Percentiles rank a stretch among this genome's conserved stretches.
These are phyloP conservation scores for Petrocephalus sullivani DNA, from an alignment of 2,797 vertebrate genomes.

Conservation along the genomic window DNA sequence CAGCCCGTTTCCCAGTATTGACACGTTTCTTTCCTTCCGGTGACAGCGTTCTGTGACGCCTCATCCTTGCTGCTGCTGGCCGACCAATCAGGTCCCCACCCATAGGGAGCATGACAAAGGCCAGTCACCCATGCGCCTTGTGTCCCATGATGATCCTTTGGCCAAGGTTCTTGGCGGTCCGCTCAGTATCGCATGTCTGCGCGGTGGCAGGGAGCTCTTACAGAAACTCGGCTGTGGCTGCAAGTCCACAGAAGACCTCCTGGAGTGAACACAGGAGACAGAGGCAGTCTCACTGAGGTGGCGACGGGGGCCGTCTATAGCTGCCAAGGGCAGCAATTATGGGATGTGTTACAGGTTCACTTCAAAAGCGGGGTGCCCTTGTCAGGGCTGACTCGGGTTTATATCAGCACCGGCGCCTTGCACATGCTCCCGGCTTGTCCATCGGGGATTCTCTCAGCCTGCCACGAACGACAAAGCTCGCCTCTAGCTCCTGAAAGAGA, in stretches of 20 bases:
- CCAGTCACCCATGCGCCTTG: neutral
- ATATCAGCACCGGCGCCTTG: neutral
- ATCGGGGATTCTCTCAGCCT: neutral
- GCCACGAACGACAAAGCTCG: neutral
- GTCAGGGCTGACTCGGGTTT: neutral
- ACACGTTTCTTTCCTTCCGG: slow-evolving; percentile 35
- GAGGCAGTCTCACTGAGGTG: slow-evolving; percentile 13
- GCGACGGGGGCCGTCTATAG: neutral
- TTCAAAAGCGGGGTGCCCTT: neutral
- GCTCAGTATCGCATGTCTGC: neutral
- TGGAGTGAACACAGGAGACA: neutral
- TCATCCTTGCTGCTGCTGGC: neutral
- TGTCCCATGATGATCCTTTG: neutral
- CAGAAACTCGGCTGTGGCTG: neutral
- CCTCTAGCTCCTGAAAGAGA: neutral
- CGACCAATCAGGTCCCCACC: slow-evolving; percentile 39
- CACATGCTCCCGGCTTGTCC: neutral
- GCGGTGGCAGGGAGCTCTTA: neutral
- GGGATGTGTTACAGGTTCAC: slow-evolving; percentile 5
- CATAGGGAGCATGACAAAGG: slow-evolving; percentile 26
- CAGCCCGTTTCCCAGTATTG: neutral
- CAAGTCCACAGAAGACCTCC: neutral
- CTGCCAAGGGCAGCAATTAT: slow-evolving; percentile 17
- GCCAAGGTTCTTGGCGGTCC: neutral
- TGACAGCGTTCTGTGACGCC: slow-evolving; percentile 21